Evolutionary conservation across 2,888 invertebrate genomes (phyloP), one percentile per base, ranked within the genome.

Genomic region (Drymonia ruficornis): DNA sequence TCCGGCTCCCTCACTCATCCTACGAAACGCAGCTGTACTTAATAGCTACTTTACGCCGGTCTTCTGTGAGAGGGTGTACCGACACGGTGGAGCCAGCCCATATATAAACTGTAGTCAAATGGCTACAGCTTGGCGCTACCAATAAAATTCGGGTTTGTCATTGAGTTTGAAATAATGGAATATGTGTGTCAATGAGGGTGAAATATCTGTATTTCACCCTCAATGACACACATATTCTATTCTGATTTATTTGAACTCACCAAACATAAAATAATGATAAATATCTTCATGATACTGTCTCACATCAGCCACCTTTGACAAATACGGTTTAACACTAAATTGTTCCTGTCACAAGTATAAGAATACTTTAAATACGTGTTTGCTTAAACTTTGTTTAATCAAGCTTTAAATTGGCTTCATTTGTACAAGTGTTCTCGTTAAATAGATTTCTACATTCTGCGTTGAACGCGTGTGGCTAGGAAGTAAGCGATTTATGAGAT

Each of bases 401-500:
- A 45, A 45, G 28, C 28, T 28, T 9, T 1, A 28, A 28, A 45
- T 45, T 45, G 45, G 28, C 45, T 45, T 45, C 43, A 45, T 45
- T 45, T 45, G 45, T 28, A 2, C 45, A 45, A 45, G 45, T 45
- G 45, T 45, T 45, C 18, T 2, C 11, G 4, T 19, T 11, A 19
- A 40, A 40, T 16, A 9, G 40, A 40, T 40, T 40, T 16, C 40
- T 8, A 38, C 7, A 9, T 15, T 8, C 16, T 40, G 8, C 40
- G 40, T 40, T 40, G 7, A 9, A 40, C 38, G 4, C 2, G 38
- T 40, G 9, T 40, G 43, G 43, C 43, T 4, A 19, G 4, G 1
- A 19, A 19, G 11, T 19, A 1, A 19, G 43, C 43, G 43, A 12
- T 19, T 16, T n/a, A 36, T n/a, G 0, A 13, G 2, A 31, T 31